phyloP scores from a whole-genome alignment of 2,888 invertebrate species.

The Cyrtodaria siliqua region DNA sequence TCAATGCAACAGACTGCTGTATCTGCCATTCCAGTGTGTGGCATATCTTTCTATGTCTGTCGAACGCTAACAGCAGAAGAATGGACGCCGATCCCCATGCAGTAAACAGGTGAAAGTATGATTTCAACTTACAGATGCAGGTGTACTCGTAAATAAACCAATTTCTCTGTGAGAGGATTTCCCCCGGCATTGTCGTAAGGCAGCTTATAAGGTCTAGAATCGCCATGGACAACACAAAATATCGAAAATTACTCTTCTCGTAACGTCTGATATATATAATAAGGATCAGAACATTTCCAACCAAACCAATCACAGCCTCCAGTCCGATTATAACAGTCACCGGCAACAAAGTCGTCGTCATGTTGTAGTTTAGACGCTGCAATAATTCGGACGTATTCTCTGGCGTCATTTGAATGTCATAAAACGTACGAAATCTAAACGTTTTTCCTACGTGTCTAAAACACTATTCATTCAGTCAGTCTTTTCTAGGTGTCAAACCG shows the following conservation, averaged over 20 bases:
- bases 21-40: too few relatives aligned
- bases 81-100: conserved; percentile 48
- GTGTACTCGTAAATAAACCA: conserved; percentile 47
- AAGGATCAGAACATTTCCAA: conserved; percentile 41
- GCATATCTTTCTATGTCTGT: conserved; percentile 51
- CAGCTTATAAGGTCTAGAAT: conserved; percentile 50
- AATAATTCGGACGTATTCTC: neutral
- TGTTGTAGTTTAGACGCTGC: conserved; percentile 16
- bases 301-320: conserved; percentile 32
- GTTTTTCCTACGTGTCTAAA: too few relatives aligned
- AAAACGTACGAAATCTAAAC: too few relatives aligned
- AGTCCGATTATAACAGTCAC: conserved; percentile 47
- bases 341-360: conserved; percentile 32
- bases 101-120: conserved; percentile 52
- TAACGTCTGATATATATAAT: conserved; percentile 25
- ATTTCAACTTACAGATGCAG: conserved; percentile 57
- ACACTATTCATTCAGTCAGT: too few relatives aligned
- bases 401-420: neutral
- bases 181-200: too few relatives aligned
- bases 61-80: conserved; percentile 43
- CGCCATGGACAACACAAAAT: conserved; percentile 48
- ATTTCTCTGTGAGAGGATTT: too few relatives aligned
- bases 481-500: too few relatives aligned
- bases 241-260: conserved; percentile 37
- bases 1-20: conserved; percentile 15